phyloP scores from a whole-genome alignment of 2,888 invertebrate genomes.

The Cephonodes hylas region DNA sequence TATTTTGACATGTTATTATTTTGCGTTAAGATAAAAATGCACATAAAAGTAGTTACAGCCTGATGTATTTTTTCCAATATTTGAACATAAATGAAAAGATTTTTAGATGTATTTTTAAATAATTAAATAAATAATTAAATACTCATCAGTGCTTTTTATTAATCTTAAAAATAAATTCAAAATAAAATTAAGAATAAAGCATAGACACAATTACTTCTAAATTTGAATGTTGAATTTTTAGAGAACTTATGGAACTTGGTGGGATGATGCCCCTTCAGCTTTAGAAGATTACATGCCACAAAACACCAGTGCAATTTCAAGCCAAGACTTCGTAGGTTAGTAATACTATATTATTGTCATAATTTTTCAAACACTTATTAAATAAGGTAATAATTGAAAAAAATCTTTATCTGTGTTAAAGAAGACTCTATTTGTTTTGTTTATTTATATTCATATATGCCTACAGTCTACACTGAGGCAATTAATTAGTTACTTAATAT shows the following conservation, averaged over 20 bases:
- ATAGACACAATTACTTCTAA: background rate
- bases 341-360: too few relatives aligned
- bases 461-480: background rate
- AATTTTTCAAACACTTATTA: too few relatives aligned
- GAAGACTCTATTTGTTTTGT: too few relatives aligned
- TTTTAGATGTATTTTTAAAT: too few relatives aligned
- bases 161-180: too few relatives aligned
- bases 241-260: slow-evolving; percentile 93
- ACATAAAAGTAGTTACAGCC: too few relatives aligned
- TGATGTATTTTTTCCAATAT: too few relatives aligned
- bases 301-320: slow-evolving; percentile 83
- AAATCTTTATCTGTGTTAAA: background rate
- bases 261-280: slow-evolving; percentile 89
- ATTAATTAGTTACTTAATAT: background rate
- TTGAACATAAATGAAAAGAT: too few relatives aligned
- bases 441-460: background rate
- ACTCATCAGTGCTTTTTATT: too few relatives aligned
- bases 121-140: too few relatives aligned
- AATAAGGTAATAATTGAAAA: too few relatives aligned
- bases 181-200: background rate
- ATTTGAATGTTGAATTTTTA: slow-evolving; percentile 44
- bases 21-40: background rate
- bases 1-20: background rate
- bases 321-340: slow-evolving; percentile 91
- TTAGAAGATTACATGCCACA: slow-evolving; percentile 87